phyloP scores from a whole-genome alignment of 2,888 invertebrate species.

The Drosophila paranaensis region DNA sequence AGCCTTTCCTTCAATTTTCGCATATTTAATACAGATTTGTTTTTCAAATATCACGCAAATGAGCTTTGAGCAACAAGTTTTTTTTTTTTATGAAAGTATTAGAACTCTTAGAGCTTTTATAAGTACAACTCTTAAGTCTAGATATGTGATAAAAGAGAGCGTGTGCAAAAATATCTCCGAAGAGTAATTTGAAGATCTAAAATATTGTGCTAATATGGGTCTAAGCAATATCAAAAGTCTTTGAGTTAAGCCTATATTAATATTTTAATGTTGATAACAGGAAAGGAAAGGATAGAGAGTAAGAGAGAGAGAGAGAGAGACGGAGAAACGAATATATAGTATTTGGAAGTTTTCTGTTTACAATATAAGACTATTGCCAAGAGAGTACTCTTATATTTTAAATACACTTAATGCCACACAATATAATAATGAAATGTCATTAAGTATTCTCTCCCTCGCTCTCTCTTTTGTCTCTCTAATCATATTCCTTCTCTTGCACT shows the following conservation, averaged over 20 bases:
- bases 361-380: constrained; percentile 1
- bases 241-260: not conserved
- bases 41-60: constrained; percentile 30
- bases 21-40: not conserved
- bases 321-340: too few species aligned
- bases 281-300: not conserved
- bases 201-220: too few species aligned
- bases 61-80: constrained; percentile 26
- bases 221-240: not conserved
- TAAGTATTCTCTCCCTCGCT: not conserved
- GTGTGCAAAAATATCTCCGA: not conserved
- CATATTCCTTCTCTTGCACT: too few species aligned
- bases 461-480: too few species aligned
- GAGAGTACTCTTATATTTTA: not conserved
- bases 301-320: not conserved
- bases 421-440: not conserved
- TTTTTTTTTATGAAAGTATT: too few species aligned
- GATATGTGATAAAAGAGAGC: constrained; percentile 6
- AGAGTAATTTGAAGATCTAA: too few species aligned
- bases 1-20: constrained; percentile 1
- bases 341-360: not conserved
- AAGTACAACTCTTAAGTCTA: not conserved
- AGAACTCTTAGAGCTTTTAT: constrained; percentile 2
- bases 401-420: not conserved
- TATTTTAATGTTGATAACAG: not conserved